Percentiles rank a stretch among this genome's conserved stretches.
Conservation (phyloP, 2,888 invertebrate genomes). For the Falcaria lacertinaria region DNA sequence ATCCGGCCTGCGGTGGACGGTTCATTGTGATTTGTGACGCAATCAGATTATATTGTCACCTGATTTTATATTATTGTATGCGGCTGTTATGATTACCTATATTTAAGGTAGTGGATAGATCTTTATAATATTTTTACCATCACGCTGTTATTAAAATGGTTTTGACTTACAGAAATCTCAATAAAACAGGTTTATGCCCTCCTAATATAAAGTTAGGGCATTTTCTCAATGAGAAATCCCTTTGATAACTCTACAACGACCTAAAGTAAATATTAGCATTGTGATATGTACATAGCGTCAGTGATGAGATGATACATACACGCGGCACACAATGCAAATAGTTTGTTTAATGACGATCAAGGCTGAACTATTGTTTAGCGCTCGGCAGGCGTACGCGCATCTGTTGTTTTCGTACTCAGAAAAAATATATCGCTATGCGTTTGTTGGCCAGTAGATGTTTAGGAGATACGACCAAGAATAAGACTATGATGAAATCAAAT, state of each 20-base stretch:
- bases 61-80: not conserved
- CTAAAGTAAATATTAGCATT: not conserved
- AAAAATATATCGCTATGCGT: not conserved
- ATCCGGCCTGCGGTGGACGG: constrained; percentile 6
- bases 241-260: too few relatives aligned
- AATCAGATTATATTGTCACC: not conserved
- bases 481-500: too few relatives aligned
- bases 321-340: not conserved
- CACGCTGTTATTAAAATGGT: too few relatives aligned
- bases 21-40: constrained; percentile 1
- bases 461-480: not conserved
- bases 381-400: not conserved
- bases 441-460: not conserved
- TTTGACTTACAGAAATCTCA: too few relatives aligned
- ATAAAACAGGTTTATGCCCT: too few relatives aligned
- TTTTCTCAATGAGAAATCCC: too few relatives aligned
- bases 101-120: too few relatives aligned
- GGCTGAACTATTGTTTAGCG: not conserved
- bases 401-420: not conserved
- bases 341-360: not conserved
- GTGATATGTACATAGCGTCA: too few relatives aligned
- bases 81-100: too few relatives aligned
- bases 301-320: not conserved
- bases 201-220: too few relatives aligned
- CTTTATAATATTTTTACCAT: too few relatives aligned